Evolutionary conservation across 2,888 invertebrate genomes (phyloP).

Genomic region (Troilus luridus): DNA sequence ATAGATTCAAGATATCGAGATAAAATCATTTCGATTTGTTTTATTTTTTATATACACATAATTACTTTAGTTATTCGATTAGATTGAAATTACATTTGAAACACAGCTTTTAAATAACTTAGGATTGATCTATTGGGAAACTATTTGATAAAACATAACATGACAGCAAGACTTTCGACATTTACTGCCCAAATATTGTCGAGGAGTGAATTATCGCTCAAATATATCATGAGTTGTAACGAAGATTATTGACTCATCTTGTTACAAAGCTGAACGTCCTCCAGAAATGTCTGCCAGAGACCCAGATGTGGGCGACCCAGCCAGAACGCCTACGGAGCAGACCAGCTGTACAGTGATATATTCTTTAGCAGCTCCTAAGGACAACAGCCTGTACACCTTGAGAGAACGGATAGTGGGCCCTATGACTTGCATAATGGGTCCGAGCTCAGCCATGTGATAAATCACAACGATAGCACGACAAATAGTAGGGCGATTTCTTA

Average conservation of each 20-base stretch:
- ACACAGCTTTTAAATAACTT: too few relatives aligned
- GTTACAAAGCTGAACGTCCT: background rate
- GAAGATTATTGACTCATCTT: background rate
- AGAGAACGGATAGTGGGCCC: slow-evolving; percentile 2
- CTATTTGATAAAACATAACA: too few relatives aligned
- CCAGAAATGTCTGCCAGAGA: background rate
- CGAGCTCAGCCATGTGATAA: background rate
- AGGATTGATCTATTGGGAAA: too few relatives aligned
- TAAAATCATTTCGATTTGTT: too few relatives aligned
- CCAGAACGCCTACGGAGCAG: background rate
- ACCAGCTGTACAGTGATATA: background rate
- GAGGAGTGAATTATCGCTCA: too few relatives aligned
- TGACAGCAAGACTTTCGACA: too few relatives aligned
- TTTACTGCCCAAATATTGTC: too few relatives aligned
- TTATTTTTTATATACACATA: too few relatives aligned
- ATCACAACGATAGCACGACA: background rate
- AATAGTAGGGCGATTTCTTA: background rate
- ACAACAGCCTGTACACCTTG: background rate
- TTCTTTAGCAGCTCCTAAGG: background rate
- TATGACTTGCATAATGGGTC: background rate
- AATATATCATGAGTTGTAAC: too few relatives aligned
- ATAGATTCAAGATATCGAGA: too few relatives aligned
- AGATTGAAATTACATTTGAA: too few relatives aligned
- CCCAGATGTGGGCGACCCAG: background rate
- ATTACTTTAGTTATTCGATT: too few relatives aligned